Evolutionary conservation across 2,113 vertebrate genomes (phyloP).

Genomic region (Bambusicola thoracicus): DNA sequence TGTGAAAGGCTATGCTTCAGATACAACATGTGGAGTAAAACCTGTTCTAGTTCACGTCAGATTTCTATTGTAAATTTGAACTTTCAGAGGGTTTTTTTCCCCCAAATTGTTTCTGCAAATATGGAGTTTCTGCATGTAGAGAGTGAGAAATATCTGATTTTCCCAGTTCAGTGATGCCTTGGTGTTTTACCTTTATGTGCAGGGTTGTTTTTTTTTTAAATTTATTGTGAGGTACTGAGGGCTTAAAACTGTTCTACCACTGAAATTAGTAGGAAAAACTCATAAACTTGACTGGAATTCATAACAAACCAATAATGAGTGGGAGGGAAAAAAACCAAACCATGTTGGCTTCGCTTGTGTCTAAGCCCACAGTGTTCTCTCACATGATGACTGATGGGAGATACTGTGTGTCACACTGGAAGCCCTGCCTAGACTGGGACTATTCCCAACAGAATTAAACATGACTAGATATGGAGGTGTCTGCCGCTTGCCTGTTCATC

Average conservation of each 20-base stretch:
- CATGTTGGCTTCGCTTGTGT: background rate
- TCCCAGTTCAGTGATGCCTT: background rate
- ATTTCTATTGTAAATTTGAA: background rate
- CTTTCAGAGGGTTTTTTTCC: background rate
- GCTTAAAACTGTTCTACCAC: background rate
- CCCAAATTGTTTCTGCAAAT: background rate
- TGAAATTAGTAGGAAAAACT: background rate
- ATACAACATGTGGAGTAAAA: background rate
- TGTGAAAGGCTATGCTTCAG: background rate
- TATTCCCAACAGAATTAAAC: background rate
- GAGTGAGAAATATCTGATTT: background rate
- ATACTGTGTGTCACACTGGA: background rate
- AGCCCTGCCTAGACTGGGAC: background rate
- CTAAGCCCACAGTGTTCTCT: background rate
- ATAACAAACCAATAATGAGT: background rate
- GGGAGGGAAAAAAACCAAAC: background rate
- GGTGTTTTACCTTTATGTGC: background rate
- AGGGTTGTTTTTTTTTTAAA: background rate
- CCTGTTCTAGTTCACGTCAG: rapidly evolving
- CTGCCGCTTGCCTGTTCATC: background rate
- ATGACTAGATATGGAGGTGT: background rate
- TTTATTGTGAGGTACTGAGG: background rate
- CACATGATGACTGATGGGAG: background rate
- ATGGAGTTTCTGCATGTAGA: background rate
- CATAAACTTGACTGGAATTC: background rate